phyloP scores from a whole-genome alignment of 2,113 vertebrate species.

The Sakesphorus luctuosus region DNA sequence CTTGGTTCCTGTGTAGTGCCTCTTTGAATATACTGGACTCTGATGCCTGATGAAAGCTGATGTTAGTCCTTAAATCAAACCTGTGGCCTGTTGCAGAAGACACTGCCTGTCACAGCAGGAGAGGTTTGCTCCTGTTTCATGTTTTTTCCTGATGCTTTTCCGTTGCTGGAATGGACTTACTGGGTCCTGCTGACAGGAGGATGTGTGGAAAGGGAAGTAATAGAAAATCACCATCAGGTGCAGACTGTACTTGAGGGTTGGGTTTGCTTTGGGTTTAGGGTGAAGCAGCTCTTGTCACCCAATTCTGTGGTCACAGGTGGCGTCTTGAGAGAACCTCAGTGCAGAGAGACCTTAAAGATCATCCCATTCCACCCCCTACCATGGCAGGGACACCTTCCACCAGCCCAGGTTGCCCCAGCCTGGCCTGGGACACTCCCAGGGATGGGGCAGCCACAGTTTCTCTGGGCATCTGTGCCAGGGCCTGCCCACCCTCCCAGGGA shows the following conservation, averaged over 20 bases:
- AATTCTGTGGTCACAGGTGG: not conserved
- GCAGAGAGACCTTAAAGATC: not conserved
- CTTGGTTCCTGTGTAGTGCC: not conserved
- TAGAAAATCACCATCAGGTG: not conserved
- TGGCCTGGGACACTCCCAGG: not conserved
- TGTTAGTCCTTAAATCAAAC: not conserved
- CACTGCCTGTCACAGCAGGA: not conserved
- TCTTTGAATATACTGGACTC: not conserved
- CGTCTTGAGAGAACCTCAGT: not conserved
- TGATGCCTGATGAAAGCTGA: not conserved
- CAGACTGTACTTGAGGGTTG: not conserved
- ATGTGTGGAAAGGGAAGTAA: not conserved
- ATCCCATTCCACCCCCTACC: not conserved
- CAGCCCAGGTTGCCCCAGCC: accelerated
- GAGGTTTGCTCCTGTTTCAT: not conserved
- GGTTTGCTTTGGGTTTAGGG: not conserved
- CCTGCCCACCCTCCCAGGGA: not conserved
- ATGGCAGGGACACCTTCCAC: not conserved
- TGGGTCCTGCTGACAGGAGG: not conserved
- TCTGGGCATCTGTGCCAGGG: not conserved
- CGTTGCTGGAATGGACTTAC: not conserved
- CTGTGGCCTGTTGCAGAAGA: not conserved
- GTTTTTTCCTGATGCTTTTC: not conserved
- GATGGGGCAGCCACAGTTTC: not conserved
- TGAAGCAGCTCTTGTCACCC: not conserved